These are phyloP conservation scores for Achlya flavicornis DNA, from an alignment of 2,888 invertebrate species.

Conservation along the genomic window DNA sequence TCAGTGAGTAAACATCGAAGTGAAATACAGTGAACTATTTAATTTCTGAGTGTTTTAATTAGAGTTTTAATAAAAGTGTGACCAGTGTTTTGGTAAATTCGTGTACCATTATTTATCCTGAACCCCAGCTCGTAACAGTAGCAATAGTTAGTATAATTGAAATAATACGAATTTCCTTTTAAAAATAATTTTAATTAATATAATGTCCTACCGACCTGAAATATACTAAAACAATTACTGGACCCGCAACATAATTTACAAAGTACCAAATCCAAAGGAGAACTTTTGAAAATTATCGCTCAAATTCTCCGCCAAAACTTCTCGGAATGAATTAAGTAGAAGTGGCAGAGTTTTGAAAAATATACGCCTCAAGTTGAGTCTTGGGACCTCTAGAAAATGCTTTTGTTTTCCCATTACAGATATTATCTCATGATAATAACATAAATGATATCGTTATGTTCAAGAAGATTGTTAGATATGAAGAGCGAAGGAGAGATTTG, in stretches of 20 bases:
- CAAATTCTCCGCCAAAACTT: constrained; percentile 52
- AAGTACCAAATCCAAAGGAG: constrained; percentile 41
- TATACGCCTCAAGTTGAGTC: constrained; percentile 35
- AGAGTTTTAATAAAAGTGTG: too few species aligned
- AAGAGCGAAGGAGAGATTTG: not conserved
- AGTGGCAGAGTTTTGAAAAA: constrained; percentile 47
- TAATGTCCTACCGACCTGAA: constrained; percentile 31
- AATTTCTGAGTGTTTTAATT: too few species aligned
- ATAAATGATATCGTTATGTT: constrained; percentile 11
- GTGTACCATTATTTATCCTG: too few species aligned
- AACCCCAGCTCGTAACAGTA: too few species aligned
- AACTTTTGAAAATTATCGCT: constrained; percentile 59
- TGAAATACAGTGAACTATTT: too few species aligned
- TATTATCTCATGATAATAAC: constrained; percentile 20
- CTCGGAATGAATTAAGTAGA: constrained; percentile 50
- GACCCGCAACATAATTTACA: constrained; percentile 46
- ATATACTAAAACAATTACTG: constrained; percentile 44
- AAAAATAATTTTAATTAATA: constrained; percentile 33
- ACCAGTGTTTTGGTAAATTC: too few species aligned
- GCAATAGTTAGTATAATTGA: too few species aligned
- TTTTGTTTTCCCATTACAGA: constrained; percentile 25
- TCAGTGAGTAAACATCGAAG: too few species aligned
- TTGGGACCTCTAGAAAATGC: constrained; percentile 23
- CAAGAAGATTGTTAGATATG: not conserved
- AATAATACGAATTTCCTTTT: constrained; percentile 4